Percentiles rank a stretch among this genome's conserved stretches.
Evolutionary conservation across 1,140 invertebrate genomes (phyloP).

Genomic region (Caerostris darwini): DNA sequence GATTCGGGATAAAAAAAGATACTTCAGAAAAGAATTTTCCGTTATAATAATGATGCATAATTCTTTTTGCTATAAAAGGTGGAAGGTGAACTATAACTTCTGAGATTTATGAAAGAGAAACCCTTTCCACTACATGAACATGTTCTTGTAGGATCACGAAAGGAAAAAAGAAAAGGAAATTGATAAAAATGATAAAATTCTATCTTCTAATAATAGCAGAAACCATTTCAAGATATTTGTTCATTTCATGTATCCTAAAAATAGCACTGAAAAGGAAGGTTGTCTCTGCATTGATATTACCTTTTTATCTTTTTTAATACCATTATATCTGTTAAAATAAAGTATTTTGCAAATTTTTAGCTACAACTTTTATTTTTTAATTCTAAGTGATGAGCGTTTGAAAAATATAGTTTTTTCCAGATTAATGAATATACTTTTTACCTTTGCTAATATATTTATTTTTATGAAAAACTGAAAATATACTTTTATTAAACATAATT

Average conservation of each 20-base stretch:
- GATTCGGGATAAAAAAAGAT: not conserved
- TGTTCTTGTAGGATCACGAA: not conserved
- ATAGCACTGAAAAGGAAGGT: too few relatives aligned
- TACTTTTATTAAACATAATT: too few relatives aligned
- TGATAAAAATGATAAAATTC: not conserved
- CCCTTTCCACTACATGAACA: not conserved
- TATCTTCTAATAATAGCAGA: not conserved
- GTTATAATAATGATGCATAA: conserved; percentile 4
- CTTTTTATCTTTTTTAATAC: too few relatives aligned
- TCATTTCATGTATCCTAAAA: not conserved
- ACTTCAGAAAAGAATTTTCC: not conserved
- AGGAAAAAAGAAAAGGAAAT: not conserved
- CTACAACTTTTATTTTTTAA: too few relatives aligned
- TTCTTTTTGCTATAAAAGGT: not conserved
- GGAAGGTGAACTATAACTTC: not conserved
- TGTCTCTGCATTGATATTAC: too few relatives aligned
- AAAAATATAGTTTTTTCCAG: too few relatives aligned
- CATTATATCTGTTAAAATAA: too few relatives aligned
- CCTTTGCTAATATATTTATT: too few relatives aligned
- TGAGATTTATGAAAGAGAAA: not conserved
- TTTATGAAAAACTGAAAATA: too few relatives aligned
- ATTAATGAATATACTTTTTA: too few relatives aligned
- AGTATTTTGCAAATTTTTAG: too few relatives aligned
- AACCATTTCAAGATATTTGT: not conserved
- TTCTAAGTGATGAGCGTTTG: too few relatives aligned